phyloP scores from a whole-genome alignment of 2,797 vertebrate genomes.

The Cyclopterus lumpus region DNA sequence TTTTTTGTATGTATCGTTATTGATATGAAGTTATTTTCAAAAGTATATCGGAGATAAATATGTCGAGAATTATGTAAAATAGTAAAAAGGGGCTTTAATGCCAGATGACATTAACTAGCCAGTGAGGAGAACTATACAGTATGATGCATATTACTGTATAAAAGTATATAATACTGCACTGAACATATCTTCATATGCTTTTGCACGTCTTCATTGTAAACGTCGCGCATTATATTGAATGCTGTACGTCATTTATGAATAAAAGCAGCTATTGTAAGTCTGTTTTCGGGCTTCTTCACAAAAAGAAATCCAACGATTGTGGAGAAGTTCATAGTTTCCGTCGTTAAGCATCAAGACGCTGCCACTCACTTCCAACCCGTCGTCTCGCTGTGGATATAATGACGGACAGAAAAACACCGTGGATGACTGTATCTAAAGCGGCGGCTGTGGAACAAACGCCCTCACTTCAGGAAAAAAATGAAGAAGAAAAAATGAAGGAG shows the following conservation, averaged over 20 bases:
- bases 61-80: not conserved
- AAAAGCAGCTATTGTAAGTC: conserved; percentile 1
- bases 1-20: not conserved
- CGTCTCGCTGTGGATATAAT: conserved; percentile 51
- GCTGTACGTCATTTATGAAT: conserved; percentile 19
- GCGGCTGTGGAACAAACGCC: conserved; percentile 62
- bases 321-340: conserved; percentile 17
- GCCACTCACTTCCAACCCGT: conserved; percentile 57
- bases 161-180: too few relatives aligned
- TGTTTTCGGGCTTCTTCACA: conserved; percentile 11
- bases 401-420: conserved; percentile 62
- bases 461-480: conserved; percentile 56
- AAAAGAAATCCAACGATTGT: conserved; percentile 6
- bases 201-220: not conserved
- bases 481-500: conserved; percentile 51
- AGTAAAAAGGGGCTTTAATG: not conserved
- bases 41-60: not conserved
- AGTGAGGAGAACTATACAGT: not conserved
- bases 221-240: not conserved
- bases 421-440: conserved; percentile 58
- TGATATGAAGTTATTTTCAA: not conserved
- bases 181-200: too few relatives aligned
- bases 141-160: not conserved
- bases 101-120: not conserved
- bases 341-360: conserved; percentile 32